Evolutionary conservation across 2,888 invertebrate species (phyloP), one percentile per base, ranked within the genome.

Genomic region (Lobophora halterata): DNA sequence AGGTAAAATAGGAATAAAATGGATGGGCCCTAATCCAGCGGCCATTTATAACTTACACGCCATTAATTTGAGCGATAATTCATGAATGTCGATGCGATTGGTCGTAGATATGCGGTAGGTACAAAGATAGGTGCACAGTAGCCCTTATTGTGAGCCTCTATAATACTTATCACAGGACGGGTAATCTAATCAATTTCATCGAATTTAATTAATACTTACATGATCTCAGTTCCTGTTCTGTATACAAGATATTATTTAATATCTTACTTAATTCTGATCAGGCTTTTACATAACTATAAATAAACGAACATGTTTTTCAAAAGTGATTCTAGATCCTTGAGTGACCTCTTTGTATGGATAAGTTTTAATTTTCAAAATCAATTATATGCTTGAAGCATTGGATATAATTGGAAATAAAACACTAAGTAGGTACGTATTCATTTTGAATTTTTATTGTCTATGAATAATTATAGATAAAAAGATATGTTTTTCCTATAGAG

Each of bases 31-130:
- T 86, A 87, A 86, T 86, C 86, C 81, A 56, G 55, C 74, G 73
- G 80, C 83, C 86, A 87, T 87, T 86, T 86, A 86, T 86, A 87
- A 82, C 82, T 86, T 75, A 85, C 86, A 86, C 83, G 77, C 82
- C 86, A 87, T 87, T 87, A 87, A 86, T 85, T 87, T 81, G 81
- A 80, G 79, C 77, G 83, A 86, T 87, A 86, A 85, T 82, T 83
- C 71, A 70, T 71, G 75, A 69, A 71, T 70, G 62, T 76, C 76
- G 72, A 65, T 61, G 71, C 72, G 71, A 85, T 85, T 83, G 83
- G 82, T 58, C 60, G 75, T 61, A 78, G 78, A 79, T 81, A 81
- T 67, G 61, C 58, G 64, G 60, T 57, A 57, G 55, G 59, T 61
- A 63, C 19, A 30, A 25, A 26, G 25, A 30, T 25, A 21, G 33